Conservation (phyloP, 2,888 invertebrate genomes). For the Lypha dubia region DNA sequence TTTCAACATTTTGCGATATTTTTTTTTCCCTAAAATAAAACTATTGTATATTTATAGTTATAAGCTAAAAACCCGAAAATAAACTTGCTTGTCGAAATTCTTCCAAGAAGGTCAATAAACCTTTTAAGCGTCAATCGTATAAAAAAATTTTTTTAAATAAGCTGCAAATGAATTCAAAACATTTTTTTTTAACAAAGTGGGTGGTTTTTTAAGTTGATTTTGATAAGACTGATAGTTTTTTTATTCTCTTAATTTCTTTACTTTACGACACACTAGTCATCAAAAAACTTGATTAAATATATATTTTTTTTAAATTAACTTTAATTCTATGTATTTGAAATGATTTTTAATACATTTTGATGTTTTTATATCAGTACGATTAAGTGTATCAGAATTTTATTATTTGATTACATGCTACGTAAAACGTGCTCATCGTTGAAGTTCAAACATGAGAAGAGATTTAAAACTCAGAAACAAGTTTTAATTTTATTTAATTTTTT, state of each 20-base stretch:
- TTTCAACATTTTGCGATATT: too few relatives aligned
- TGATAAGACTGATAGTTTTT: not conserved
- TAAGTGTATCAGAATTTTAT: not conserved
- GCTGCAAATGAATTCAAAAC: not conserved
- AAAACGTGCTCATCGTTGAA: constrained; percentile 1
- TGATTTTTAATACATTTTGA: constrained; percentile 14
- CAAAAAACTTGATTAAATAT: not conserved
- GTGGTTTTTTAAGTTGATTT: constrained; percentile 12
- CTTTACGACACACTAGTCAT: not conserved
- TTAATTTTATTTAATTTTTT: not conserved
- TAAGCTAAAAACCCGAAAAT: too few relatives aligned
- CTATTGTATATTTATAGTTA: too few relatives aligned
- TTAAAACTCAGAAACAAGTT: constrained; percentile 20
- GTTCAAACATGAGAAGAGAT: not conserved
- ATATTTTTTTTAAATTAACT: not conserved
- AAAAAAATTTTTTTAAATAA: not conserved
- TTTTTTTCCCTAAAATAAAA: too few relatives aligned
- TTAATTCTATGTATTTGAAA: not conserved
- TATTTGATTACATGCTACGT: not conserved
- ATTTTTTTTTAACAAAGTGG: constrained; percentile 3
- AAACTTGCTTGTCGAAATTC: too few relatives aligned
- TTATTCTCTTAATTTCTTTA: not conserved
- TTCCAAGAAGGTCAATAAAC: not conserved
- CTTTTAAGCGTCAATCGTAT: not conserved
- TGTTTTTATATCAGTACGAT: not conserved